These are phyloP conservation scores for Dicyrtomina minuta DNA, from an alignment of 2,888 invertebrate species.

Conservation along the genomic window DNA sequence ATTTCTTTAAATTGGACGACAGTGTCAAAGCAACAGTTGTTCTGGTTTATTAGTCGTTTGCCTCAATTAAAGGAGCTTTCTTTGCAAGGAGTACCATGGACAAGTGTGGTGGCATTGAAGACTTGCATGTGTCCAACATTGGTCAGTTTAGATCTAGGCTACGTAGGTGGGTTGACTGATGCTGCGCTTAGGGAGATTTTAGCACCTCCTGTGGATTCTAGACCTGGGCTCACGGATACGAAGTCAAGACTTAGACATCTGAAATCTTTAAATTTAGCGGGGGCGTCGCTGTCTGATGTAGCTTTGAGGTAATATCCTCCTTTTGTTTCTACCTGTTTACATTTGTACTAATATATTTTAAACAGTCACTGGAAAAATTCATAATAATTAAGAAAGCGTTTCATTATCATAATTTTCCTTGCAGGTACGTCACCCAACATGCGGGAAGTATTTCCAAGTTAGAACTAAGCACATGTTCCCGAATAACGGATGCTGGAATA, in stretches of 20 bases:
- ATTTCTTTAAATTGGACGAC: constrained; percentile 87
- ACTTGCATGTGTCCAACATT: constrained; percentile 79
- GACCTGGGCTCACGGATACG: constrained; percentile 73
- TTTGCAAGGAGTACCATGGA: constrained; percentile 71
- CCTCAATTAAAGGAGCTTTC: constrained; percentile 80
- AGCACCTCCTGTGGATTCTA: constrained; percentile 80
- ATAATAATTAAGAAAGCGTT: constrained; percentile 5
- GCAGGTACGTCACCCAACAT: constrained; percentile 71
- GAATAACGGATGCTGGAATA: constrained; percentile 86
- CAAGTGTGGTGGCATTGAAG: constrained; percentile 74
- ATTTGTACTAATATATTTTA: neutral
- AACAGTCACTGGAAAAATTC: neutral
- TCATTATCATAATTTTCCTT: too few species aligned
- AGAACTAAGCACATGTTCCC: constrained; percentile 81
- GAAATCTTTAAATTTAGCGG: constrained; percentile 73
- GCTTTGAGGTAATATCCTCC: constrained; percentile 61
- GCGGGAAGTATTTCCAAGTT: constrained; percentile 72
- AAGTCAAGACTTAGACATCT: constrained; percentile 76
- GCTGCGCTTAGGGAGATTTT: constrained; percentile 79
- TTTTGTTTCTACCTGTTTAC: constrained; percentile 45
- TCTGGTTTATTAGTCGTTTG: constrained; percentile 84
- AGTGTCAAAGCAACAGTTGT: constrained; percentile 81
- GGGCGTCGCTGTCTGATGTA: constrained; percentile 88
- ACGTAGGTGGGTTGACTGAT: constrained; percentile 82
- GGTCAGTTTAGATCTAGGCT: constrained; percentile 76